These are phyloP conservation scores for Beroe ovata DNA, from an alignment of 37 sponge, comb jelly and placozoan genomes.

Conservation along the genomic window DNA sequence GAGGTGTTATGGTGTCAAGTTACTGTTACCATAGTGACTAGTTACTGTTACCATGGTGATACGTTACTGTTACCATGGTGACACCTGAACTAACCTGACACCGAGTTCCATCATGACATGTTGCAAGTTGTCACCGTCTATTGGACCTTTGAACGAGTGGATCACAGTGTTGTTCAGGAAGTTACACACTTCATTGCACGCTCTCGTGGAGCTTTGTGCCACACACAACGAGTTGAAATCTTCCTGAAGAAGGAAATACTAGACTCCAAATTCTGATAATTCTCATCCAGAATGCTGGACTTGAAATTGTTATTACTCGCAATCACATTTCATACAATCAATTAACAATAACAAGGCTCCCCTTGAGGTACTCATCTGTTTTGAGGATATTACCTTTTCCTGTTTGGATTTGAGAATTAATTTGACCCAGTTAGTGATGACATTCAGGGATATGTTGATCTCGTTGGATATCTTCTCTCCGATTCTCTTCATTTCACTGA, in stretches of 20 bases:
- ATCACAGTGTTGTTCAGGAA: conserved; percentile 5
- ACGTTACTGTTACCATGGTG: too few relatives aligned
- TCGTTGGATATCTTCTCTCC: conserved; percentile 38
- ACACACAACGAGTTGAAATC: conserved; percentile 19
- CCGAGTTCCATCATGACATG: conserved; percentile 65
- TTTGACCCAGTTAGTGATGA: conserved; percentile 41
- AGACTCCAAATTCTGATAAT: too few relatives aligned
- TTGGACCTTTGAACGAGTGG: conserved; percentile 3
- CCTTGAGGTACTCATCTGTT: too few relatives aligned
- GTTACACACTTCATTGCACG: conserved; percentile 35
- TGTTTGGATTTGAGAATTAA: conserved; percentile 21
- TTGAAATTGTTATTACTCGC: too few relatives aligned
- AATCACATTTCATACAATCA: too few relatives aligned
- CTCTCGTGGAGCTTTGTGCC: conserved; percentile 4
- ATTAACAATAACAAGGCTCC: too few relatives aligned
- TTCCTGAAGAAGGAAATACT: conserved; percentile 1
- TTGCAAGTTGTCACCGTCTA: conserved; percentile 39
- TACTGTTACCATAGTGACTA: too few relatives aligned
- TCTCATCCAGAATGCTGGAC: too few relatives aligned
- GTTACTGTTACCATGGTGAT: not conserved
- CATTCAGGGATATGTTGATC: conserved; percentile 19
- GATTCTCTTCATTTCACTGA: conserved; percentile 31
- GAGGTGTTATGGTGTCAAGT: too few relatives aligned
- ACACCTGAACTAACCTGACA: conserved; percentile 11
- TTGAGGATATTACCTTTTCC: conserved; percentile 40